Conservation (phyloP, 2,888 invertebrate genomes). For the Pammene fasciana region DNA sequence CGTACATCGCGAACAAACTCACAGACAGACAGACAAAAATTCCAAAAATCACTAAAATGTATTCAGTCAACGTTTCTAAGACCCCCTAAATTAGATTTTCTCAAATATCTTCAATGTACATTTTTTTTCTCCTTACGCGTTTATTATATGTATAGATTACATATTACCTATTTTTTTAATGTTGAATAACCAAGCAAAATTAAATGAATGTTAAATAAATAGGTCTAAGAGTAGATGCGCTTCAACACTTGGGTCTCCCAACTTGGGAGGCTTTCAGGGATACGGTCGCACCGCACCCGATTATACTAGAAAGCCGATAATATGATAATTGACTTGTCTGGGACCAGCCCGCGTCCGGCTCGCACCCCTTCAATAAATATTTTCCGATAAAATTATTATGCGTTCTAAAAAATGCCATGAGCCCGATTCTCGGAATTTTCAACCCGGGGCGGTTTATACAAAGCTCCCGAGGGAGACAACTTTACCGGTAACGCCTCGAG, state of each 20-base stretch:
- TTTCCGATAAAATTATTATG: conserved; percentile 83
- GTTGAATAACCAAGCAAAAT: too few species aligned
- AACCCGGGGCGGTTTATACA: conserved; percentile 77
- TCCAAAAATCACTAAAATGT: too few species aligned
- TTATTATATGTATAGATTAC: too few species aligned
- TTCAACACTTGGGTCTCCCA: too few species aligned
- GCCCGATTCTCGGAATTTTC: conserved; percentile 74
- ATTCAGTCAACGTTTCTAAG: too few species aligned
- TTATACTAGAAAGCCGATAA: conserved; percentile 18
- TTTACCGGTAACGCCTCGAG: conserved; percentile 47
- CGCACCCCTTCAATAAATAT: conserved; percentile 81
- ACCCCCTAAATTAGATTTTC: too few species aligned
- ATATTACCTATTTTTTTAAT: too few species aligned
- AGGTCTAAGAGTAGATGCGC: neutral
- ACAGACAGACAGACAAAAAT: too few species aligned
- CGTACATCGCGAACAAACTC: too few species aligned
- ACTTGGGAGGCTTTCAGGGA: conserved; percentile 69
- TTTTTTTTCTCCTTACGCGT: too few species aligned
- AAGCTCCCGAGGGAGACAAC: conserved; percentile 64
- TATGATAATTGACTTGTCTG: conserved; percentile 79
- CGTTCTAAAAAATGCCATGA: conserved; percentile 80
- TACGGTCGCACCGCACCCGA: conserved; percentile 47
- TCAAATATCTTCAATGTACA: too few species aligned
- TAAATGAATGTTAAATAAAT: too few species aligned
- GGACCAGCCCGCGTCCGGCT: conserved; percentile 67